Conservation (phyloP, 2,888 invertebrate species). For the Agrypnus murinus region DNA sequence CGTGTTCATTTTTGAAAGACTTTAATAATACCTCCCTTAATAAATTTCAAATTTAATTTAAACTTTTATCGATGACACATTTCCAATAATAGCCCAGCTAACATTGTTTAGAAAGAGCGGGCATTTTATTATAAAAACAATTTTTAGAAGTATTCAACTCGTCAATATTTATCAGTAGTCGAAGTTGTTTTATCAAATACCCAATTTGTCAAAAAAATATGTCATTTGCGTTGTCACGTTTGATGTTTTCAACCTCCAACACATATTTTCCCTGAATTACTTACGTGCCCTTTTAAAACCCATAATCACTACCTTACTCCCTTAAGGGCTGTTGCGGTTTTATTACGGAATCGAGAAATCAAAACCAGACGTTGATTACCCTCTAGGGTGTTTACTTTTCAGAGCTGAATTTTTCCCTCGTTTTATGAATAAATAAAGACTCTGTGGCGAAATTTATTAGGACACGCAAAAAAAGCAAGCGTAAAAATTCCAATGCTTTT, state of each 20-base stretch:
- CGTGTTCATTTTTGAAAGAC: neutral
- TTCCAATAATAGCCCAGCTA: conserved; percentile 3
- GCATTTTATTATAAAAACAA: conserved; percentile 1
- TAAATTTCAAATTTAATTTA: conserved; percentile 21
- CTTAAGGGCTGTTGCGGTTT: neutral
- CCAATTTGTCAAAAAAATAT: conserved; percentile 16
- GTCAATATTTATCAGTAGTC: conserved; percentile 1
- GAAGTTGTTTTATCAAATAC: conserved; percentile 7
- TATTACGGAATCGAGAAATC: conserved; percentile 19
- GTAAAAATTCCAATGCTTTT: too few relatives aligned
- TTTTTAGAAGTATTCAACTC: conserved; percentile 1
- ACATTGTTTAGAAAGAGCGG: neutral
- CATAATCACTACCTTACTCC: conserved; percentile 11
- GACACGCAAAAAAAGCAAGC: too few relatives aligned
- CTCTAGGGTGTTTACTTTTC: conserved; percentile 8
- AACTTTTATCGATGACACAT: conserved; percentile 16
- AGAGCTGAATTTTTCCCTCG: neutral
- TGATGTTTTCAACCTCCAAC: neutral
- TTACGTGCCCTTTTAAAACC: conserved; percentile 1
- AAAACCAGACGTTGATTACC: conserved; percentile 20
- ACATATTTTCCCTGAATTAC: neutral
- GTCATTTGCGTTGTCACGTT: neutral
- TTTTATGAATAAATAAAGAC: too few relatives aligned
- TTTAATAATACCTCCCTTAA: conserved; percentile 20
- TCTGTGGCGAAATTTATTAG: too few relatives aligned